Evolutionary conservation across 2,113 vertebrate species (phyloP).

Genomic region (Psammodynastes pulverulentus): DNA sequence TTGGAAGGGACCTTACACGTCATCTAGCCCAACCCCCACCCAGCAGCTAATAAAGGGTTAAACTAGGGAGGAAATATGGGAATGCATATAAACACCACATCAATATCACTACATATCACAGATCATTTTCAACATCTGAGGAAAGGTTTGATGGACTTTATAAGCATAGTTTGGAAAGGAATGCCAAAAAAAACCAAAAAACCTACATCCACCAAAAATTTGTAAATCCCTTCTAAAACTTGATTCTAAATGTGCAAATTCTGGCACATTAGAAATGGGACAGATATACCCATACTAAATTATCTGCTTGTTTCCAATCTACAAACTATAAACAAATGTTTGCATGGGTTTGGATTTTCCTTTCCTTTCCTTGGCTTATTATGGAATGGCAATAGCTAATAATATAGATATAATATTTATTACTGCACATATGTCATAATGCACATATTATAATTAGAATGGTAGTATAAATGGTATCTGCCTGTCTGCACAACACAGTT

Average conservation of each 20-base stretch:
- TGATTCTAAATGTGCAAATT: background rate
- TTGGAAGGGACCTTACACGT: too few species aligned
- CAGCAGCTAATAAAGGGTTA: background rate
- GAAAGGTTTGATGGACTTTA: background rate
- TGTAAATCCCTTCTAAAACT: background rate
- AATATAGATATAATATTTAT: background rate
- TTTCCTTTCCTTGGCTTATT: background rate
- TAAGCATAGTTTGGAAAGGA: background rate
- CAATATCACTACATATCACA: background rate
- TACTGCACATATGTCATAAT: background rate
- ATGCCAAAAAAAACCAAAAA: background rate
- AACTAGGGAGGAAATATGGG: background rate
- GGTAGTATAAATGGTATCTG: background rate
- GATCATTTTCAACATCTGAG: background rate
- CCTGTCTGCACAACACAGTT: background rate
- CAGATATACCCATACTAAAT: background rate
- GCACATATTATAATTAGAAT: background rate
- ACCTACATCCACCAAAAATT: background rate
- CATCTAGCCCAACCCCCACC: too few species aligned
- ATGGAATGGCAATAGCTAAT: background rate
- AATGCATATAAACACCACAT: background rate
- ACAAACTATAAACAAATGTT: background rate
- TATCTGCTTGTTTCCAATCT: background rate
- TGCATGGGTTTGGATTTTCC: background rate
- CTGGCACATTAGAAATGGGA: background rate